Evolutionary conservation across 2,113 vertebrate species (phyloP), one percentile per base, ranked within the genome.

Genomic region (Epinephelus cyanopodus): DNA sequence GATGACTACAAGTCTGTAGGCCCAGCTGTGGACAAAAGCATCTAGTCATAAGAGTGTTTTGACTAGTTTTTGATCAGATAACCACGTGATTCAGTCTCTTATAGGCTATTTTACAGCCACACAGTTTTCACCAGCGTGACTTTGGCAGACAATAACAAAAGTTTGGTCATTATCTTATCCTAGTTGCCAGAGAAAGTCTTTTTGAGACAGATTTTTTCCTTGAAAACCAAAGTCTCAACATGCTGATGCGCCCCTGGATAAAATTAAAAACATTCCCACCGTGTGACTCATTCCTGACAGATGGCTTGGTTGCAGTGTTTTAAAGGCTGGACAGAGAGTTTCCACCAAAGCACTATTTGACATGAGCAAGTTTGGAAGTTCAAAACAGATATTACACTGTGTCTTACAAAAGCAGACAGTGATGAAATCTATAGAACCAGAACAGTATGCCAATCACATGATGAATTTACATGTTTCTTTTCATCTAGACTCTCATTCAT

Each of bases 21-120:
- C 33, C 33, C 13, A 56, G 4, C 39, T 33, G 53, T 52, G n/a
- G 37, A n/a, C 10, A 39, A 66, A 54, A 65, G 25, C 29, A 56
- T 72, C 17, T 58, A 50, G 42, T 82, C 61, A 70, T 47, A 21
- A 61, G 23, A 56, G 52, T 74, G 82, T 87, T 87, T 66, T 79
- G 84, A 54, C 82, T 85, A 21, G 29, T 64, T 74, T 74, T 56
- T 73, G 21, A 85, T 84, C 81, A 86, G 83, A 90, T 86, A 72
- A 68, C 12, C 2, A 29, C 71, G 27, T 76, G 67, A 64, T 42
- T 76, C 62, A 61, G 7, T 60, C 2, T 37, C 33, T 37, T 6
- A 37, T 37, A 7, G 33, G 33, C 33, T n/a, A 13, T 61, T 37
- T 64, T 13, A 39, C 48, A 82, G 33, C 19, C 13, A 23, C 29